Conservation (phyloP, 2,113 vertebrate genomes). For the Sapayoa aenigma region DNA sequence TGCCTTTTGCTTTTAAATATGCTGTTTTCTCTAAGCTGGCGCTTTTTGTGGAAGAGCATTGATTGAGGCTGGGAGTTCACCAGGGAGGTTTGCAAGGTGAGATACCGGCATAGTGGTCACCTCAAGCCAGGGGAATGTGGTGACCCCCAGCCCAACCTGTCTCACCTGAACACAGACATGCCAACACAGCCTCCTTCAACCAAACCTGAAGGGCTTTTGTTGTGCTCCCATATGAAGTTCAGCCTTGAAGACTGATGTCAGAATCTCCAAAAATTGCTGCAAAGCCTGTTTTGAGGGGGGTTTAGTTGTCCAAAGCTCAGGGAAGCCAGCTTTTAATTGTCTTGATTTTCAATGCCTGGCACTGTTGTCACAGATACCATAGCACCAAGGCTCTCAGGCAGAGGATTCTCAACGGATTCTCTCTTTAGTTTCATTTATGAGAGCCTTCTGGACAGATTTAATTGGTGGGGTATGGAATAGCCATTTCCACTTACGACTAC, state of each 20-base stretch:
- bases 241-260: background rate
- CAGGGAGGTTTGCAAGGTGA: background rate
- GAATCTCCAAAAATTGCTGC: background rate
- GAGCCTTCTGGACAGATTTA: background rate
- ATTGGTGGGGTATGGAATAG: background rate
- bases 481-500: background rate
- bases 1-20: constrained; percentile 23
- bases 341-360: background rate
- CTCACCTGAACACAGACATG: background rate
- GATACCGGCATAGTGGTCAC: rapidly evolving
- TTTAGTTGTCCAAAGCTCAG: background rate
- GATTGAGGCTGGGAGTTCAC: background rate
- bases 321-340: background rate
- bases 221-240: rapidly evolving
- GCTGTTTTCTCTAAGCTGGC: background rate
- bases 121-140: background rate
- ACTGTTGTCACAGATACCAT: background rate
- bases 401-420: background rate
- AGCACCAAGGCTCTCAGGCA: background rate
- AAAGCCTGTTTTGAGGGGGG: background rate
- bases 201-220: background rate
- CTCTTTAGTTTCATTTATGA: background rate
- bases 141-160: background rate
- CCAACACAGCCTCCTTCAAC: background rate
- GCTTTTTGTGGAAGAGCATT: rapidly evolving